Evolutionary conservation across 1,140 invertebrate genomes (phyloP).

Genomic region (Meloidogyne exigua): DNA sequence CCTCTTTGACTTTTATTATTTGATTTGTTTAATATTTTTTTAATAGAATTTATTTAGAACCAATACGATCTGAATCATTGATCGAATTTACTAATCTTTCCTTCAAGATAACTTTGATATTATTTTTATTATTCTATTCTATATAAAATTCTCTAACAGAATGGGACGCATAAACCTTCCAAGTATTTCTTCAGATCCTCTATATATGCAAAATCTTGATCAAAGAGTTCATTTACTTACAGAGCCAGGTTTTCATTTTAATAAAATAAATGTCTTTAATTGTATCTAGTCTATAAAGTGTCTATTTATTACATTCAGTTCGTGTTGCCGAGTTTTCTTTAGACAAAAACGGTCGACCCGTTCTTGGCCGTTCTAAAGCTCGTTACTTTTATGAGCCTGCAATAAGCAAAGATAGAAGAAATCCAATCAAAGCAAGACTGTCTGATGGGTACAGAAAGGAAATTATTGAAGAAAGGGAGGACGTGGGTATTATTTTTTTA

Average conservation of each 20-base stretch:
- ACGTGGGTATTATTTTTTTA: not conserved
- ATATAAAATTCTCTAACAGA: not conserved
- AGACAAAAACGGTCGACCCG: not conserved
- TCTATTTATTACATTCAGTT: not conserved
- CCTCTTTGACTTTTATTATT: no score
- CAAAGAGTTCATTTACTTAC: not conserved
- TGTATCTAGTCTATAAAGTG: no score
- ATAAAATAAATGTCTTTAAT: no score
- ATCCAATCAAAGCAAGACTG: not conserved
- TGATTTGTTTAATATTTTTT: no score
- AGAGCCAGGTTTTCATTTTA: not conserved
- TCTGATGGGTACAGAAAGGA: not conserved
- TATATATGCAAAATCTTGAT: not conserved
- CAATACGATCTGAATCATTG: no score
- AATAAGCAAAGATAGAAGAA: not conserved
- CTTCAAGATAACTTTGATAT: no score
- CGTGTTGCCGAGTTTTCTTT: conserved; percentile 19
- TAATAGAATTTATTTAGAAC: no score
- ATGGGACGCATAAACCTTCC: not conserved
- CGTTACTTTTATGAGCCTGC: conserved; percentile 19
- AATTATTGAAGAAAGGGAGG: conserved; percentile 6
- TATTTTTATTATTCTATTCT: no score
- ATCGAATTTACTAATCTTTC: no score
- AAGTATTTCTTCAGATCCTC: not conserved
- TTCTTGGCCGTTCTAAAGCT: conserved; percentile 18